phyloP scores from a whole-genome alignment of 2,113 vertebrate species.

The Gallinago media region DNA sequence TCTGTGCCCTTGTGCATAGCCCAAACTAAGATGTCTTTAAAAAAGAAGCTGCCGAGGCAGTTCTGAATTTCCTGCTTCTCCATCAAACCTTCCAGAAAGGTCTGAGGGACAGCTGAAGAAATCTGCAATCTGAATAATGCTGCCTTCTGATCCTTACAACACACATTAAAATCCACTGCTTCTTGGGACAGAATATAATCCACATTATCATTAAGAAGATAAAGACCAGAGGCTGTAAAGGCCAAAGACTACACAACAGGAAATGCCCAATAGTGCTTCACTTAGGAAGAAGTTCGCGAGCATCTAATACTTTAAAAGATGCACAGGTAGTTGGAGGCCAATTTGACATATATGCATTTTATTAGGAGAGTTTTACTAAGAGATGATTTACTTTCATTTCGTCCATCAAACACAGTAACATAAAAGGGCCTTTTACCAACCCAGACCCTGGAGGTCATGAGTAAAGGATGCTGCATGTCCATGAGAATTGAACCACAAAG shows the following conservation, averaged over 20 bases:
- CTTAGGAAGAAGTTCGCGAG: not conserved
- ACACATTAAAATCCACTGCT: not conserved
- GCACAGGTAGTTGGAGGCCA: not conserved
- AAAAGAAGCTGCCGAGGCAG: not conserved
- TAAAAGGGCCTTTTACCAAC: not conserved
- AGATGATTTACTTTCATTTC: not conserved
- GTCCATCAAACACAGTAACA: not conserved
- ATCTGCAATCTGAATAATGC: not conserved
- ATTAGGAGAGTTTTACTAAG: not conserved
- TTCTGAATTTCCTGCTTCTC: not conserved
- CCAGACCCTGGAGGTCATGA: not conserved
- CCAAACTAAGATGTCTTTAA: not conserved
- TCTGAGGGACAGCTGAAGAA: not conserved
- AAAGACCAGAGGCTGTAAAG: not conserved
- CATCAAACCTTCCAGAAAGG: not conserved
- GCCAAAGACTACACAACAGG: not conserved
- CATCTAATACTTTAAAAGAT: not conserved
- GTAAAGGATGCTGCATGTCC: not conserved
- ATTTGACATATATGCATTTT: not conserved
- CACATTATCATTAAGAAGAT: not conserved
- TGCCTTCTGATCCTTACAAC: not conserved
- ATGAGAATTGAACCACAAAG: not conserved
- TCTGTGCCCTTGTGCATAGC: not conserved
- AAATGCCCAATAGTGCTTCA: not conserved
- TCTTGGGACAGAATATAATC: not conserved